phyloP scores from a whole-genome alignment of 2,113 vertebrate species.

The Malaclemys terrapin region DNA sequence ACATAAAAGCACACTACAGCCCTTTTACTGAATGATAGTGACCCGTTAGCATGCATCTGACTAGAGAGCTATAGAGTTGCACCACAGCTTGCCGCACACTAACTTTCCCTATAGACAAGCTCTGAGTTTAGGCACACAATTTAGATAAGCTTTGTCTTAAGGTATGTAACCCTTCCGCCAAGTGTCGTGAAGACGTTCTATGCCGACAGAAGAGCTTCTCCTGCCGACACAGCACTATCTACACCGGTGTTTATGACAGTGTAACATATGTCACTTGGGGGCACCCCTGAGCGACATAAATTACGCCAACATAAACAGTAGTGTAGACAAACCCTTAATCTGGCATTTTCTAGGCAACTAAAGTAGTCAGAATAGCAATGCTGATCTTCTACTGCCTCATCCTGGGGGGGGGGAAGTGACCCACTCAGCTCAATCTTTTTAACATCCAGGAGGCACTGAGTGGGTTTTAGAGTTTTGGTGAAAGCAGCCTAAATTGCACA shows the following conservation, averaged over 20 bases:
- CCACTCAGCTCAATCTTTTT: constrained; percentile 7
- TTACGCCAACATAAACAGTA: too few species aligned
- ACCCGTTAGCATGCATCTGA: not conserved
- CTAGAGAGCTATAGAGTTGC: not conserved
- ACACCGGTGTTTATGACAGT: too few species aligned
- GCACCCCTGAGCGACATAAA: too few species aligned
- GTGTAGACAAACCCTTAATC: not conserved
- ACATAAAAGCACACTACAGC: not conserved
- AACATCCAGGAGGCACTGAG: fast-evolving
- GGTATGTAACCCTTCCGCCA: not conserved
- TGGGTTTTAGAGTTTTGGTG: constrained; percentile 10
- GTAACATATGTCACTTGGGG: too few species aligned
- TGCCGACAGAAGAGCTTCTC: too few species aligned
- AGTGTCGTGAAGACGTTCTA: not conserved
- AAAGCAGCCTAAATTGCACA: not conserved
- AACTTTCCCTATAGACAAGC: not conserved
- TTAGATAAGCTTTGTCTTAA: not conserved
- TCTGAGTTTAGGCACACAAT: not conserved
- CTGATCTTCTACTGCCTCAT: not conserved
- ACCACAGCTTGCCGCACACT: not conserved
- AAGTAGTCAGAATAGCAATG: not conserved
- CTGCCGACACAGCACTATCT: too few species aligned
- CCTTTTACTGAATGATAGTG: not conserved
- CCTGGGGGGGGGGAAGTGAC: not conserved
- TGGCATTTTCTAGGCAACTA: not conserved